phyloP scores from a whole-genome alignment of 1,140 invertebrate genomes.

The Nomia melanderi region DNA sequence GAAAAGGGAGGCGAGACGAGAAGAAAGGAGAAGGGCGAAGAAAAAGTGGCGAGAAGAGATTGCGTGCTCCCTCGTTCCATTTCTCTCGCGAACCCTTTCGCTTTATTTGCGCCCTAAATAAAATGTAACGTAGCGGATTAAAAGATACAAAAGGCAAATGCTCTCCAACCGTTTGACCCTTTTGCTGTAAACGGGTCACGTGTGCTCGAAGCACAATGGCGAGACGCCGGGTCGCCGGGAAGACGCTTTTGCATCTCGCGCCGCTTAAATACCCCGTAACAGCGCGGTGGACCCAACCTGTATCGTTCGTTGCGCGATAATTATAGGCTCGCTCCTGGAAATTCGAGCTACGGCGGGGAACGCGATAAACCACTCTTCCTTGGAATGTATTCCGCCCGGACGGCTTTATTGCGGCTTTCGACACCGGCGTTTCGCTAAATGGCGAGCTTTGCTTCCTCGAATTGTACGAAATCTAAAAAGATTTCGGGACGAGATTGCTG shows the following conservation, averaged over 20 bases:
- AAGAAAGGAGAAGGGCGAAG: no score
- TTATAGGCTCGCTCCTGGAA: neutral
- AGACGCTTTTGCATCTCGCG: neutral
- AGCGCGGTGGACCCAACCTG: no score
- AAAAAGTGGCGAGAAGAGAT: neutral
- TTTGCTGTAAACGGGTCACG: conserved; percentile 17
- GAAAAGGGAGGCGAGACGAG: neutral
- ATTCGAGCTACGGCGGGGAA: neutral
- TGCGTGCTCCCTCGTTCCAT: neutral
- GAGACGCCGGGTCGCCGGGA: neutral
- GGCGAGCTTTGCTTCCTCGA: no score
- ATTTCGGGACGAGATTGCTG: no score
- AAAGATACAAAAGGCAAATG: neutral
- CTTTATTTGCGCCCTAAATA: neutral
- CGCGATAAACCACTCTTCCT: neutral
- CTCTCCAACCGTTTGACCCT: neutral
- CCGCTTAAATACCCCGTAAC: neutral
- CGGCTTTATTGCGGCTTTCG: no score
- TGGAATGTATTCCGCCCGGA: neutral
- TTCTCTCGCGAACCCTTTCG: neutral
- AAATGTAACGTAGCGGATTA: neutral
- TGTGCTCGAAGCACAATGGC: neutral
- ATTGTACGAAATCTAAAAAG: no score
- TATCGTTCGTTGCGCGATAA: neutral
- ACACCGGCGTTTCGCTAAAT: no score